Base-by-base conservation (phyloP, 2,113 vertebrate genomes). In the Nothocercus julius region DNA sequence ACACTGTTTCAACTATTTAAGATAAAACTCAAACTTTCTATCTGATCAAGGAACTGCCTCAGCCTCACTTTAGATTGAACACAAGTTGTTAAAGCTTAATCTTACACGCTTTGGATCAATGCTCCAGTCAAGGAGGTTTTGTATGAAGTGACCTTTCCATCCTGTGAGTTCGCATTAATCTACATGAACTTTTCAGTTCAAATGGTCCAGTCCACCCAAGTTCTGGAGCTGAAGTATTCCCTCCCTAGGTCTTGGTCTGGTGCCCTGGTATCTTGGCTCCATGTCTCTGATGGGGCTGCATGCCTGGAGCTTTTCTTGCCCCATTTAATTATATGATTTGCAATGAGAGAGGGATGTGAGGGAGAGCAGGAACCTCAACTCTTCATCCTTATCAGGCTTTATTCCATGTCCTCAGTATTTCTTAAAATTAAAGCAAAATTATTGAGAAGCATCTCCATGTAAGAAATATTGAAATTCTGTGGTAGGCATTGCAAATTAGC, bases 201-300 rank as follows among this genome's bases (percentile, higher is more conserved):
- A 0, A 1, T 0, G 28, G 44, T 64, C 15, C 8, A 38, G 17
- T 28, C 25, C 34, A 9, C 27, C n/a, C 68, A 62, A 69, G 7
- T 3, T 45, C 61, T 32, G 62, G 42, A 81, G 12, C 3, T 47
- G 10, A 53, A 73, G 54, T 83, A 61, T 3, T 21, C 6, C 8
- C 6, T 30, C 27, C 28, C 27, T 28, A 14, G 7, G 27, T 32
- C 28, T 58, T 12, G 8, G 54, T 47, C 4, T 8, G 32, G 24
- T 30, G 28, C 3, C 32, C n/a, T 82, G 30, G 8, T 69, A 20
- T 51, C 0, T 0, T 34, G 6, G 8, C 7, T 73, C 7, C n/a
- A 6, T 77, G 16, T 47, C 73, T 12, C 9, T 38, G 24, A 4
- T 14, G 1, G 18, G 8, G 3, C 6, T 13, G 5, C 18, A 61